Conservation (phyloP, 2,888 invertebrate genomes). For the Sipha maydis region DNA sequence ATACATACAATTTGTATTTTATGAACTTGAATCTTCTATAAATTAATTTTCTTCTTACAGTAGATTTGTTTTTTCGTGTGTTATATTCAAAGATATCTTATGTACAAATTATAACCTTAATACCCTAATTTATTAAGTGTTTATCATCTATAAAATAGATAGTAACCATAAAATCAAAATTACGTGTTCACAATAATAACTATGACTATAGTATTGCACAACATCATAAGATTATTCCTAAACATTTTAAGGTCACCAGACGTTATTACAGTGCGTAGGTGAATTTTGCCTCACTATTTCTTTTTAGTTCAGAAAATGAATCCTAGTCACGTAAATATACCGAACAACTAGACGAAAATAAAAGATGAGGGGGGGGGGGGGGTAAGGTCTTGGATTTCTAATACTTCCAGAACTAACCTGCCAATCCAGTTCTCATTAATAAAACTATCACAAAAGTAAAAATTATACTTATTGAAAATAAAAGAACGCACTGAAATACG, state of each 20-base stretch:
- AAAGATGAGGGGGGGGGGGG: background rate
- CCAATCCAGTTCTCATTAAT: slow-evolving; percentile 32
- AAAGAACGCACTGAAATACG: background rate
- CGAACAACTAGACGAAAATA: slow-evolving; percentile 19
- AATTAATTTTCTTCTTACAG: background rate
- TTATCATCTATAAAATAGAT: background rate
- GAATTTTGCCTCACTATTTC: slow-evolving; percentile 6
- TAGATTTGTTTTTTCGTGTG: background rate
- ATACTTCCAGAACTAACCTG: slow-evolving; percentile 10
- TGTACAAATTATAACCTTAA: background rate
- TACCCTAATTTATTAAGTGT: background rate
- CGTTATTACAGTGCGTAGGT: background rate
- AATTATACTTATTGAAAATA: background rate
- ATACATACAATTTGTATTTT: background rate
- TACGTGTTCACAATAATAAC: background rate
- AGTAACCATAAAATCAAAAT: background rate
- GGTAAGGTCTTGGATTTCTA: slow-evolving; percentile 26
- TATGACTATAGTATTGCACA: slow-evolving; percentile 1
- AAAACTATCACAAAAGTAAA: slow-evolving; percentile 9
- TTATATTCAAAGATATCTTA: background rate
- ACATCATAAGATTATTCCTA: background rate
- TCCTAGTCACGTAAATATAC: slow-evolving; percentile 46
- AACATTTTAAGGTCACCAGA: slow-evolving; percentile 34
- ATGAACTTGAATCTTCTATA: background rate
- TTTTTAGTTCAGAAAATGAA: slow-evolving; percentile 17